phyloP scores from a whole-genome alignment of 1,140 invertebrate genomes.

The Araneus ventricosus region DNA sequence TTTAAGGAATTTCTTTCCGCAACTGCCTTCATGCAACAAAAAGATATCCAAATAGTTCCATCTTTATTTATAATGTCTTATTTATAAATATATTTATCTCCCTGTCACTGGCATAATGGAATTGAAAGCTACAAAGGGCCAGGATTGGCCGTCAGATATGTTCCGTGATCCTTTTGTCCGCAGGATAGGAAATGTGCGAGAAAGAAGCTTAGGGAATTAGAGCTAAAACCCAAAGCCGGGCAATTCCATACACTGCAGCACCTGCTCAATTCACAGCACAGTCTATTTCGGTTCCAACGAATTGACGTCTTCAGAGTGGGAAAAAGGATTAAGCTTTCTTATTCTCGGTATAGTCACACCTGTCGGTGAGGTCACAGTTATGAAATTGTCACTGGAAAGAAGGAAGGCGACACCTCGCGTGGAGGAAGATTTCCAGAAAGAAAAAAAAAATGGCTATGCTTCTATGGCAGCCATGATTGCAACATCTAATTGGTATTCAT shows the following conservation, averaged over 20 bases:
- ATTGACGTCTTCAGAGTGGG: neutral
- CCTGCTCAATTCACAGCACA: neutral
- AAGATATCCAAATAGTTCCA: too few species aligned
- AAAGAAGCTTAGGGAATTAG: neutral
- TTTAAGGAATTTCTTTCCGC: too few species aligned
- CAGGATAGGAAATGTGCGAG: neutral
- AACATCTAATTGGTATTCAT: neutral
- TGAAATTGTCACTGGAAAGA: conserved; percentile 26
- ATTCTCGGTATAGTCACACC: conserved; percentile 21
- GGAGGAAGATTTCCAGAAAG: too few species aligned
- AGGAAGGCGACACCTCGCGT: neutral
- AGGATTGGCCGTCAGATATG: neutral
- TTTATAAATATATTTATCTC: neutral
- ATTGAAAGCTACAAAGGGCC: neutral
- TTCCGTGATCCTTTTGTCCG: neutral
- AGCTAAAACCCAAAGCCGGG: neutral
- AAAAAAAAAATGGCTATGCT: neutral
- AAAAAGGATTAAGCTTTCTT: neutral
- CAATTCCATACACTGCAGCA: neutral
- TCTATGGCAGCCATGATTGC: neutral
- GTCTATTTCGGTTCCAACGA: neutral
- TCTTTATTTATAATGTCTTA: neutral
- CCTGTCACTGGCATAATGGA: neutral
- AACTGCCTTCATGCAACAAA: too few species aligned
- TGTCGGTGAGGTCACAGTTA: conserved; percentile 28